Evolutionary conservation across 2,797 vertebrate species (phyloP).

Genomic region (Smutsia gigantea): DNA sequence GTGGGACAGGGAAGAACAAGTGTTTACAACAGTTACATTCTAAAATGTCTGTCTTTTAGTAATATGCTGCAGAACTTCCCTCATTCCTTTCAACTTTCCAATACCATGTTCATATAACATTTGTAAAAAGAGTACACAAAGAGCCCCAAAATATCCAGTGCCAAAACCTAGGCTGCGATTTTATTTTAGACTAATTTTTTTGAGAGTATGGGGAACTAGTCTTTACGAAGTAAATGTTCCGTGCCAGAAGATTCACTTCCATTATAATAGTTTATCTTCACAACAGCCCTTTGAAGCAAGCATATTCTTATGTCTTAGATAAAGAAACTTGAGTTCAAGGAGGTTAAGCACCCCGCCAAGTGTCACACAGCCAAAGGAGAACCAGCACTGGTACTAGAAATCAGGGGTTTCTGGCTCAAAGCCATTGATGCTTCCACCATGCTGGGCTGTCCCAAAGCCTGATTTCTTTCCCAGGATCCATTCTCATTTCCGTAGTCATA

Average conservation of each 20-base stretch:
- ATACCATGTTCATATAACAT: neutral
- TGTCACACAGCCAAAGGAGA: neutral
- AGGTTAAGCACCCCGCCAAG: neutral
- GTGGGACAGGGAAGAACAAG: neutral
- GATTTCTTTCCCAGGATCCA: conserved; percentile 31
- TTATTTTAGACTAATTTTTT: neutral
- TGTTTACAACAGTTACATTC: neutral
- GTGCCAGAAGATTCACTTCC: neutral
- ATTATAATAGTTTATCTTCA: neutral
- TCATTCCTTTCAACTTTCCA: neutral
- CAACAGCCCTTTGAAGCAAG: neutral
- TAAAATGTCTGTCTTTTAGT: neutral
- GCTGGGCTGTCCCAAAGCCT: neutral
- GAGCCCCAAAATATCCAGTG: neutral
- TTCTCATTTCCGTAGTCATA: neutral
- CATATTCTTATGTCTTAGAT: neutral
- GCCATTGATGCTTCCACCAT: neutral
- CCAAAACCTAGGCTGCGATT: neutral
- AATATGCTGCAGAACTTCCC: neutral
- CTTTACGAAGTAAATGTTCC: neutral
- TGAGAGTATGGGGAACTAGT: neutral
- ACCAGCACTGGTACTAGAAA: neutral
- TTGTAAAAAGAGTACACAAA: neutral
- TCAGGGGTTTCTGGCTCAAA: neutral
- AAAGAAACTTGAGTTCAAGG: conserved; percentile 1